A percentile compares a stretch with the other conserved stretches of the same genome.
These are phyloP conservation scores for Egretta garzetta DNA, from an alignment of 2,113 vertebrate species.

Conservation along the genomic window DNA sequence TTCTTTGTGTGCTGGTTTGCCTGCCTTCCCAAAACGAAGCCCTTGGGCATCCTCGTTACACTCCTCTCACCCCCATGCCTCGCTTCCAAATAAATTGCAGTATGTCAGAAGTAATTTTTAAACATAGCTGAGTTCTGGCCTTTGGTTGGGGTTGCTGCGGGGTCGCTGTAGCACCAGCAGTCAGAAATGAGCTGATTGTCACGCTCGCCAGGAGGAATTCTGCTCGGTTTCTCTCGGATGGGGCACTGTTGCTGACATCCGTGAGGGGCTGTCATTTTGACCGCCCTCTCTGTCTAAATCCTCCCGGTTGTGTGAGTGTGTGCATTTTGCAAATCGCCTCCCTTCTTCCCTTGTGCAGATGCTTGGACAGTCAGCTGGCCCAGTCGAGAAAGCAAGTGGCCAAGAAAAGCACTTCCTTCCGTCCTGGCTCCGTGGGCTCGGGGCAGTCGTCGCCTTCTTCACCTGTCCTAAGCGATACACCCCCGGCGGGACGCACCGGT, in stretches of 20 bases:
- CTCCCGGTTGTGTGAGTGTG: accelerated
- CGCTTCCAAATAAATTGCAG: not conserved
- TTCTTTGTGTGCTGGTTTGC: not conserved
- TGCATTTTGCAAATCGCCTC: not conserved
- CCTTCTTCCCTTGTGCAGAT: constrained; percentile 49
- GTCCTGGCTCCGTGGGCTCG: constrained; percentile 77
- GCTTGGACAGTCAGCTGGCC: constrained; percentile 76
- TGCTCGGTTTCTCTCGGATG: not conserved
- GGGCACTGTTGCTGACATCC: not conserved
- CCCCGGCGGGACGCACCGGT: not conserved
- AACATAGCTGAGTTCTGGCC: not conserved
- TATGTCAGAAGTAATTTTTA: not conserved
- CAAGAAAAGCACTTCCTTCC: constrained; percentile 94
- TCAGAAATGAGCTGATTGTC: not conserved
- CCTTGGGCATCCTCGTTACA: not conserved
- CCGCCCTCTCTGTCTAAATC: not conserved
- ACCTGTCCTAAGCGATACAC: constrained; percentile 49
- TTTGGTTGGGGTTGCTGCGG: not conserved
- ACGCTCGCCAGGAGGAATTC: accelerated
- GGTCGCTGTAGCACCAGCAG: accelerated
- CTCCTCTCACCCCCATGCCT: not conserved
- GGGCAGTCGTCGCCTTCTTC: constrained; percentile 68
- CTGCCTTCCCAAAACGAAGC: not conserved
- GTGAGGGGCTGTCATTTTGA: accelerated
- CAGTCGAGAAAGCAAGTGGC: constrained; percentile 91